Conservation (phyloP, 2,797 vertebrate species). For the Smutsia temminckii region DNA sequence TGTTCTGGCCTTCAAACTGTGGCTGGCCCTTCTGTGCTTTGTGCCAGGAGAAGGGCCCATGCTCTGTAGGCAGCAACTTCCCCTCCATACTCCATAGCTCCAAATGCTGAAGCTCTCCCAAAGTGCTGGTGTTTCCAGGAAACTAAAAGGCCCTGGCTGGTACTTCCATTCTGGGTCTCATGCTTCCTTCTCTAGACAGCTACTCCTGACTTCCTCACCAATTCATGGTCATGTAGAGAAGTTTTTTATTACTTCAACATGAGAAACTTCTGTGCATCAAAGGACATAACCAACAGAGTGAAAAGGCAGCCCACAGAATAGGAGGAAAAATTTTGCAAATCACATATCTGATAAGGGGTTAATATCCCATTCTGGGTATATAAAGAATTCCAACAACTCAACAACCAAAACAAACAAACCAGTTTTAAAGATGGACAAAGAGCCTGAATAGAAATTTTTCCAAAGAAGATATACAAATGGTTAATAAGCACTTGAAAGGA, state of each 20-base stretch:
- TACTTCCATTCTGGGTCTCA: neutral
- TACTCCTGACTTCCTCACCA: neutral
- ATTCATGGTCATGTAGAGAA: neutral
- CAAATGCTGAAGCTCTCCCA: neutral
- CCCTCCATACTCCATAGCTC: neutral
- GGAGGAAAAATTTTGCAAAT: neutral
- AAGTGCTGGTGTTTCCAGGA: neutral
- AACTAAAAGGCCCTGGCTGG: neutral
- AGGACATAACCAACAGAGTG: neutral
- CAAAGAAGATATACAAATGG: neutral
- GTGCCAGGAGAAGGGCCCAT: neutral
- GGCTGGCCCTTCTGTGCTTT: neutral
- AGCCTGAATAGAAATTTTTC: neutral
- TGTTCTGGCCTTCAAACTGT: neutral
- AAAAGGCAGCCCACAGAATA: neutral
- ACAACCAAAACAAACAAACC: neutral
- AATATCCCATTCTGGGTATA: neutral
- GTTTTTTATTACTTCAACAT: neutral
- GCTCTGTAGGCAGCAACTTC: neutral
- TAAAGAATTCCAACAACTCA: neutral
- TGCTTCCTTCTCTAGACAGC: neutral
- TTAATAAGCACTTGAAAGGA: neutral
- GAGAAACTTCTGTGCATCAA: neutral
- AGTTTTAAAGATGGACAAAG: neutral
- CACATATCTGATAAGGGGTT: neutral